These are phyloP conservation scores for Antheraea mylitta DNA, from an alignment of 1,140 invertebrate species.

Conservation along the genomic window DNA sequence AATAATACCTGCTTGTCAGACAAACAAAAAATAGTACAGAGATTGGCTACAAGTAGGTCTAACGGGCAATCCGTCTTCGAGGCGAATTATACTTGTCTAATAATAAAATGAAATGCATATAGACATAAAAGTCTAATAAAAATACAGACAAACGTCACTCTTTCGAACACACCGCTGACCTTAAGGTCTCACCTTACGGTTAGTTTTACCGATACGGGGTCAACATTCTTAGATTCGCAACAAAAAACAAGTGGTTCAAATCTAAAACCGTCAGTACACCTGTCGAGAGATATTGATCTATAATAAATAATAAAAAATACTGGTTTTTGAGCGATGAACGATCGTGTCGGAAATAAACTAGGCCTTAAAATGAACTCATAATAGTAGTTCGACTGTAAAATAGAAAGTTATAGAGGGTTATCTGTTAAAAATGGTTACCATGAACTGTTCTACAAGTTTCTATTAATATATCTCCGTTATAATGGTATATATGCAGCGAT, in stretches of 20 bases:
- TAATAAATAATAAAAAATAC: neutral
- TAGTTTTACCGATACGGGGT: constrained; percentile 8
- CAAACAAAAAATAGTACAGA: too few species aligned
- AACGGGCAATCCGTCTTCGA: neutral
- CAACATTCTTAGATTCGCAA: neutral
- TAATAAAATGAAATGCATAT: neutral
- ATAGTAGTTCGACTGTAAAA: neutral
- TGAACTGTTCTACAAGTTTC: too few species aligned
- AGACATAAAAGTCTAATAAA: neutral
- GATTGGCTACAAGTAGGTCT: neutral
- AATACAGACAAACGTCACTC: neutral
- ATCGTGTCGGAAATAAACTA: neutral
- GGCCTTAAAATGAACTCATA: neutral
- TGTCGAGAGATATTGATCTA: constrained; percentile 9
- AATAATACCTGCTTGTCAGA: too few species aligned
- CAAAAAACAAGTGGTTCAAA: constrained; percentile 6
- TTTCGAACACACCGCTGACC: constrained; percentile 2
- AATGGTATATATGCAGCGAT: too few species aligned
- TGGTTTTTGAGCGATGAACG: neutral
- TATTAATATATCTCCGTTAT: too few species aligned
- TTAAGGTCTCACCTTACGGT: constrained; percentile 14
- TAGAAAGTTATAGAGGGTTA: neutral
- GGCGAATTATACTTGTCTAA: neutral
- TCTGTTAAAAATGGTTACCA: too few species aligned
- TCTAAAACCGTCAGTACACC: constrained; percentile 1